Base-by-base conservation (phyloP, 2,113 vertebrate genomes). In the Pelobates fuscus region DNA sequence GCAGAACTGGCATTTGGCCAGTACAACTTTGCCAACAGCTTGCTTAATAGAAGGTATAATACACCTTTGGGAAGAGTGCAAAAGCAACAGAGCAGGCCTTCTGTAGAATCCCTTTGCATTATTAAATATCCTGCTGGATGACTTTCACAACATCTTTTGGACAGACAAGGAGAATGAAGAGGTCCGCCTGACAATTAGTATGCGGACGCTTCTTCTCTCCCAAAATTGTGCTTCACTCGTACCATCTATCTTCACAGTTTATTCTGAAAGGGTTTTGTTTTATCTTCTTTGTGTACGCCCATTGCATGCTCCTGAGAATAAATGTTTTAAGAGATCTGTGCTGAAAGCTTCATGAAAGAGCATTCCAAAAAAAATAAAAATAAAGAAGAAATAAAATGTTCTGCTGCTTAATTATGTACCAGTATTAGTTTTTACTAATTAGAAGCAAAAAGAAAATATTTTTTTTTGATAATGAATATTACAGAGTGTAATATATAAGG, bases 1-100 rank as follows among this genome's bases (percentile, higher is more conserved):
- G 82, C 82, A 85, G 84, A 80, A 29, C 27, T 85, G 85, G 84
- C 85, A 73, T n/a, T 0, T 71, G 65, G 32, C 79, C 87, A 86
- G n/a, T 0, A 0, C 64, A 43, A 77, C 25, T 71, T n/a, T 78
- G 78, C 78, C 82, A 86, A 77, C 54, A 29, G 58, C 8, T 46
- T 0, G 0, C 41, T 41, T 78, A 72, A 75, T 44, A 82, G 66
- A 79, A 83, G 71, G 63, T 60, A 67, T 49, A 63, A 55, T 18
- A 81, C 37, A 82, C 78, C 78, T 84, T 82, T 3, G 67, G 54
- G 82, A 79, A 79, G 25, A 37, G 27, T 2, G 11, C 63, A 49
- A 68, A 76, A 70, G 63, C 74, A 80, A 71, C 0, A 79, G 21
- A 49, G 24, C 44, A 79, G 62, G 11, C 71, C 30, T 66, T 24